Evolutionary conservation across 2,113 vertebrate genomes (phyloP), one percentile per base, ranked within the genome.

Genomic region (Porphyrio hochstetteri): DNA sequence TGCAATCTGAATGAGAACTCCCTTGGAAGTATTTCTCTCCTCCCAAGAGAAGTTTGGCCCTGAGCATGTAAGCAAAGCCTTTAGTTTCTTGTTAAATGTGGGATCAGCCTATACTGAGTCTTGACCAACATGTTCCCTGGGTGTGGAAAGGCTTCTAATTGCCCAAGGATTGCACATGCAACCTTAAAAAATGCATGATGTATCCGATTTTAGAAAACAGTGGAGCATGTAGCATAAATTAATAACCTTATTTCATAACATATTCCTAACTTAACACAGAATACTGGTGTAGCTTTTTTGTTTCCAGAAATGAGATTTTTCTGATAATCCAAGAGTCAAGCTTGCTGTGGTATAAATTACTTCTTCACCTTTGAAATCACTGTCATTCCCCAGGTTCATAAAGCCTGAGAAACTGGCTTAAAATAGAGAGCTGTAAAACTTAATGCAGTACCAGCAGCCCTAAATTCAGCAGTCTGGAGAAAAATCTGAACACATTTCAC

Each of bases 141-240:
- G 9, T 52, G 29, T 83, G 48, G 72, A 48, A 92, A 68, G 21
- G n/a, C 15, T 59, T 79, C 2, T 18, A 74, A 55, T 7, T 80
- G 33, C 72, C 35, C 53, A 75, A 68, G 36, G 9, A 31, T 16
- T 44, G 35, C 27, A 38, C 28, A 52, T 2, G 14, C 46, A 81
- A 28, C 33, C 40, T 31, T 36, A 44, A 68, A 57, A 83, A 86
- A 68, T 10, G 5, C 4, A 4, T 76, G 77, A 81, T 87, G 28
- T 60, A 74, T 82, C 61, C 96, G 92, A 83, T 82, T 95, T 96
- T 83, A 97, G 80, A 95, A 96, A 91, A 24, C 48, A 76, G 15
- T 24, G 74, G 42, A 94, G 9, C 57, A 16, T 4, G n/a, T 36
- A 60, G 24, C 33, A 44, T 87, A 82, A 75, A 88, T 59, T 56